Evolutionary conservation across 2,113 vertebrate species (phyloP).

Genomic region (Bothrops jararaca): DNA sequence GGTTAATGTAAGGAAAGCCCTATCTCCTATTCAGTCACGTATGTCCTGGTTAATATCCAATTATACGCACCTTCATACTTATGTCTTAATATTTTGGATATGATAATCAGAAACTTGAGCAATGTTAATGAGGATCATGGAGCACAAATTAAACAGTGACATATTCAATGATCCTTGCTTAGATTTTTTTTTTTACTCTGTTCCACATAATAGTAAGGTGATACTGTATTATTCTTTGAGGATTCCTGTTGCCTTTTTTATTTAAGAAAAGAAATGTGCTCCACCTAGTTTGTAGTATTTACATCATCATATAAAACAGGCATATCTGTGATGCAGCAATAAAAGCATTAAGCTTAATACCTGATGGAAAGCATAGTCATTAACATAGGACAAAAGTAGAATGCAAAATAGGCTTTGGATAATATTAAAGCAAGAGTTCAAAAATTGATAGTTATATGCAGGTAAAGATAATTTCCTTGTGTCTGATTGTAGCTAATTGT

Average conservation of each 20-base stretch:
- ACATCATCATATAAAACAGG: background rate
- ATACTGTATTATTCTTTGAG: conserved; percentile 1
- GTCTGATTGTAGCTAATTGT: background rate
- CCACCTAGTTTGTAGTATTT: background rate
- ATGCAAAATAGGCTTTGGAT: background rate
- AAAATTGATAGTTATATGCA: background rate
- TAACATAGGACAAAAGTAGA: background rate
- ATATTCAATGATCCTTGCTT: conserved; percentile 71
- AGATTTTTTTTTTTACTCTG: conserved; percentile 53
- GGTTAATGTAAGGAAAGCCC: conserved; percentile 89
- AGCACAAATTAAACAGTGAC: conserved; percentile 76
- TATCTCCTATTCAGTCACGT: conserved; percentile 94
- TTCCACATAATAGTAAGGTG: conserved; percentile 37
- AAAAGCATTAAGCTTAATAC: background rate
- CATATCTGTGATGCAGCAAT: background rate
- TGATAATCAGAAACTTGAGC: conserved; percentile 83
- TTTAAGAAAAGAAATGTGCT: background rate
- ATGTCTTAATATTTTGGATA: conserved; percentile 91
- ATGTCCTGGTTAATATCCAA: conserved; percentile 97
- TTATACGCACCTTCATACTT: conserved; percentile 91
- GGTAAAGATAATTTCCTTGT: background rate
- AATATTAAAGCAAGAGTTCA: background rate
- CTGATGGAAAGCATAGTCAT: background rate
- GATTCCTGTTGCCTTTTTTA: background rate
- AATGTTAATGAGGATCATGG: conserved; percentile 86